Conservation (phyloP, 2,888 invertebrate genomes). For the Lithosia quadra region DNA sequence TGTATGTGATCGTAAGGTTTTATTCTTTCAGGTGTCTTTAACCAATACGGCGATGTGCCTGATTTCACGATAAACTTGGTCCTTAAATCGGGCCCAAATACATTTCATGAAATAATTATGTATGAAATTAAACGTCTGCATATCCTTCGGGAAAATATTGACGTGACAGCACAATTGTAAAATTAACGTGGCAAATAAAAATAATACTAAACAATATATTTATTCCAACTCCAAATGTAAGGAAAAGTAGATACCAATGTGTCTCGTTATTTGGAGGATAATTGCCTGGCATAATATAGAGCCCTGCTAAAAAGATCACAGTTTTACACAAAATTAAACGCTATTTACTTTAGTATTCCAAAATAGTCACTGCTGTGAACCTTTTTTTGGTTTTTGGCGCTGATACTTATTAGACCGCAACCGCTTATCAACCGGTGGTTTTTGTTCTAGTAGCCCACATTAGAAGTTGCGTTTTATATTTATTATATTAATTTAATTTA, state of each 20-base stretch:
- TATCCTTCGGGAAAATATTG: no score
- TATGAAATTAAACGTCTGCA: no score
- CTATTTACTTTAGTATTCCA: not conserved
- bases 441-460: not conserved
- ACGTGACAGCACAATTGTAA: not conserved
- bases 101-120: no score
- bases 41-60: not conserved
- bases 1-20: not conserved
- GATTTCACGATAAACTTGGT: not conserved
- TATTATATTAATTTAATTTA: slow-evolving; percentile 10
- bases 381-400: not conserved
- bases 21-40: not conserved
- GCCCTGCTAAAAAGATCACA: not conserved
- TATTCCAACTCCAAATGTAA: no score
- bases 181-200: not conserved
- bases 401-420: not conserved
- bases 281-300: not conserved
- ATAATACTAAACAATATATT: not conserved
- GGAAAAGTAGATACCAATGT: no score
- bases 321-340: not conserved
- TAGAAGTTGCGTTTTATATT: slow-evolving; percentile 22
- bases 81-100: no score
- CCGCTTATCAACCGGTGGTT: slow-evolving; percentile 1
- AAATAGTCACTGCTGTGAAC: not conserved
- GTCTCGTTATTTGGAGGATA: no score